These are phyloP conservation scores for Harpagoxenus sublaevis DNA, from an alignment of 2,888 invertebrate genomes.

Conservation along the genomic window DNA sequence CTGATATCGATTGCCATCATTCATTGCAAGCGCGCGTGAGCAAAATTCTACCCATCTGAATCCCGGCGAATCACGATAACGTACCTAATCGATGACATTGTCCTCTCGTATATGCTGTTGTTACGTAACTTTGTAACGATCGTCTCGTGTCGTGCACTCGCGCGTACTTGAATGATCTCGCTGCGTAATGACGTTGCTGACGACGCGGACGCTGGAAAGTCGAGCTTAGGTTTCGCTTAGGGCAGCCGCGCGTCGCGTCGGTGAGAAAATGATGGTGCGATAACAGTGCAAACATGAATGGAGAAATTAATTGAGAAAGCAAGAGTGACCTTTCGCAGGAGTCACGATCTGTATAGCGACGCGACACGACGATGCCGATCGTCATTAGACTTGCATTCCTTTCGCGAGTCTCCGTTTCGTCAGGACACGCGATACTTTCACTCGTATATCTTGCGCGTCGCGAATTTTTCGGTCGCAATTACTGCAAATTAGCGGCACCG, in stretches of 20 bases:
- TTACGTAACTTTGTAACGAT: not conserved
- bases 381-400: constrained; percentile 36
- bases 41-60: not conserved
- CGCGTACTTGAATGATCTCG: not conserved
- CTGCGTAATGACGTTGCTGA: not conserved
- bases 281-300: constrained; percentile 45
- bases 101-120: not conserved
- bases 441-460: constrained; percentile 9
- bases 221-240: not conserved
- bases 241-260: not conserved
- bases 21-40: not conserved
- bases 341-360: constrained; percentile 26
- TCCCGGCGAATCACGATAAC: not conserved
- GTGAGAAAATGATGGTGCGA: constrained; percentile 24
- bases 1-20: not conserved
- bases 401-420: constrained; percentile 4
- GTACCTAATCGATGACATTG: not conserved
- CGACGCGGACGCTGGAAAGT: not conserved
- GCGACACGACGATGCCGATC: not conserved
- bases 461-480: constrained; percentile 35
- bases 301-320: constrained; percentile 48
- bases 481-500: not conserved
- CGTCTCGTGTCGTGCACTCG: not conserved
- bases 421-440: constrained; percentile 37
- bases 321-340: constrained; percentile 44